Evolutionary conservation across 2,113 vertebrate genomes (phyloP).

Genomic region (Erythrocercus mccallii): DNA sequence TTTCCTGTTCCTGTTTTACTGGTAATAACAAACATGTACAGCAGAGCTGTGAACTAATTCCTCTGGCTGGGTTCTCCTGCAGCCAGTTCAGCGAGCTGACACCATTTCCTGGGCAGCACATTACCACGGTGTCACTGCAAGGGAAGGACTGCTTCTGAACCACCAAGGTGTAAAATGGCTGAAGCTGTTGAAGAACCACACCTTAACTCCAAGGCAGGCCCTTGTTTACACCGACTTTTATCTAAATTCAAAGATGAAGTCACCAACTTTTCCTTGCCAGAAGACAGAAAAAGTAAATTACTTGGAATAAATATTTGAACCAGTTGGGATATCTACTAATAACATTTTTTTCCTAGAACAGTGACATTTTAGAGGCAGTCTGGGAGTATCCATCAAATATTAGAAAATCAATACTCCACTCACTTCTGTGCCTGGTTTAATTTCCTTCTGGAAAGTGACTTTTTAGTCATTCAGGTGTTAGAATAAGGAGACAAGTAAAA

Average conservation of each 20-base stretch:
- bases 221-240: neutral
- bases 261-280: neutral
- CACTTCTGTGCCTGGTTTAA: neutral
- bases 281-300: neutral
- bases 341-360: neutral
- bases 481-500: neutral
- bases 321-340: neutral
- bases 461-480: neutral
- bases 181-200: neutral
- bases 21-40: neutral
- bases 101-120: neutral
- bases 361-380: neutral
- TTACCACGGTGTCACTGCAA: neutral
- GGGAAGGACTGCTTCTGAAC: neutral
- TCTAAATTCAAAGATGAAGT: neutral
- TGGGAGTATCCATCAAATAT: neutral
- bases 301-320: neutral
- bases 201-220: neutral
- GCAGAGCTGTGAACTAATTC: neutral
- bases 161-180: neutral
- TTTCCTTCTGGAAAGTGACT: neutral
- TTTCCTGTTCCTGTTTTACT: neutral
- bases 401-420: neutral
- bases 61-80: neutral
- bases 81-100: neutral